Evolutionary conservation across 2,888 invertebrate genomes (phyloP), one percentile per base, ranked within the genome.

Genomic region (Sarcophaga rosellei): DNA sequence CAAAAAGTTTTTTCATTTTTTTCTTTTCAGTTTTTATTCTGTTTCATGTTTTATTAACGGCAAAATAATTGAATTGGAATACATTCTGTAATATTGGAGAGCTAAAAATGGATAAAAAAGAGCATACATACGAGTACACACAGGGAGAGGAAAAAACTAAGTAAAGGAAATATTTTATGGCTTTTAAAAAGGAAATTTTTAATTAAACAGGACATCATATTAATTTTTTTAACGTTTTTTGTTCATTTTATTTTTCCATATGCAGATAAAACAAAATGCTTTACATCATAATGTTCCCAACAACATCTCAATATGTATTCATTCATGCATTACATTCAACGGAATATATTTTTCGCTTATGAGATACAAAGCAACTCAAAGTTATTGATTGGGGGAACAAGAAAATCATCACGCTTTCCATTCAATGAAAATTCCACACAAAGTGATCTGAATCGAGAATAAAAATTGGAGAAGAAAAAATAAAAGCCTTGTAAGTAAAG

Each of bases 31-130:
- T 35, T 35, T 35, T 35, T 2, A 35, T 35, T 35, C 35, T 35
- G 8, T 59, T 70, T 75, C 62, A 20, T 47, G 53, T 79, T 65
- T 63, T 85, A 73, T 88, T 80, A 88, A 86, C 86, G 85, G 70
- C 74, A 86, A 88, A 88, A 88, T 89, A 89, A 89, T 89, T 89
- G 89, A 89, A 89, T 89, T 89, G 89, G 87, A 89, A 89, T 87
- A 87, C 75, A 87, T 84, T 81, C 69, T 78, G 68, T 45, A 45
- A 61, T 59, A 82, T 81, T 75, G 80, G 79, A 74, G 77, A 83
- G 47, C 20, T 57, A 66, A 77, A 70, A 82, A 53, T 15, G 17
- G 17, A 17, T 17, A 53, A 15, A 53, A 15, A 15, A 47, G 4
- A 47, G 0, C 17, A 68, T 12, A 73, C 12, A 20, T 15, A n/a